Conservation (phyloP, 2,888 invertebrate species). For the Hypena proboscidalis region DNA sequence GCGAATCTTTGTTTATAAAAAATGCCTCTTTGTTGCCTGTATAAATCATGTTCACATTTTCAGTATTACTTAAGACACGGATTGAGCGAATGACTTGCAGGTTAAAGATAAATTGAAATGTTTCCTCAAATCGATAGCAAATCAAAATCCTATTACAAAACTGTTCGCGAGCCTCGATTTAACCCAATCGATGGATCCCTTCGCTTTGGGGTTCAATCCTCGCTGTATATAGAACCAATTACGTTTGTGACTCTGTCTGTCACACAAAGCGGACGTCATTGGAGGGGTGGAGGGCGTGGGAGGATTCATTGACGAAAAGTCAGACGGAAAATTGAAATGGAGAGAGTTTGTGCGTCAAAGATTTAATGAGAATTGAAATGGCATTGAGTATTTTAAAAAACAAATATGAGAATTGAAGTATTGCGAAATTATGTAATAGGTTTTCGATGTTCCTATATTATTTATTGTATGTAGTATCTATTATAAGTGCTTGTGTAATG, state of each 20-base stretch:
- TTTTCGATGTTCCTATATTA: too few species aligned
- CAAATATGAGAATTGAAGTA: neutral
- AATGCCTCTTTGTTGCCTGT: too few species aligned
- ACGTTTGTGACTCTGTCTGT: slow-evolving; percentile 42
- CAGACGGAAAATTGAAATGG: slow-evolving; percentile 45
- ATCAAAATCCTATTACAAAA: too few species aligned
- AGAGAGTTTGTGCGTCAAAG: slow-evolving; percentile 23
- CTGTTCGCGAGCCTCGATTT: too few species aligned
- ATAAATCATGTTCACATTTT: too few species aligned
- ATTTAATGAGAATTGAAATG: slow-evolving; percentile 15
- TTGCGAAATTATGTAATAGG: slow-evolving; percentile 3
- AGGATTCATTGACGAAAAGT: slow-evolving; percentile 43
- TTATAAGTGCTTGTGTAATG: too few species aligned
- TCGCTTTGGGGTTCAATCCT: slow-evolving; percentile 35
- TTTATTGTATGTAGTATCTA: too few species aligned
- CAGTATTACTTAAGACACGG: too few species aligned
- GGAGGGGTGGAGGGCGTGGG: neutral
- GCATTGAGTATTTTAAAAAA: neutral
- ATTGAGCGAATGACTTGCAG: too few species aligned
- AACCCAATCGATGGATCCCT: slow-evolving; percentile 6
- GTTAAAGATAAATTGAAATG: too few species aligned
- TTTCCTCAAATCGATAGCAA: too few species aligned
- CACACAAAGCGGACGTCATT: slow-evolving; percentile 40
- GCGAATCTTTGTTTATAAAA: too few species aligned
- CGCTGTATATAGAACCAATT: slow-evolving; percentile 42